Base-by-base conservation (phyloP, 2,888 invertebrate species). In the Erannis defoliaria region DNA sequence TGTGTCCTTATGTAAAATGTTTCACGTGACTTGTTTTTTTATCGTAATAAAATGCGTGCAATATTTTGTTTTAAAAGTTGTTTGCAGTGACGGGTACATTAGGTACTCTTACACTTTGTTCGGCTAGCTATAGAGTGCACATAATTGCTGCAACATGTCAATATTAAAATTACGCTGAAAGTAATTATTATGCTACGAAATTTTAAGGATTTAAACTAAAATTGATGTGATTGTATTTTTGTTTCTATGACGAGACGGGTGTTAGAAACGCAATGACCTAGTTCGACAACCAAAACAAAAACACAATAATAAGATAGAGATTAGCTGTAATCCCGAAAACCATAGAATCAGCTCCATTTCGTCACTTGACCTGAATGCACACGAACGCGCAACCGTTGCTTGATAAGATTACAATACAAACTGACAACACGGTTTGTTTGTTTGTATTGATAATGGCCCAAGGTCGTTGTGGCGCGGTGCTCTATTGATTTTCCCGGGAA, bases 301-400 rank as follows among this genome's bases (percentile, higher is more conserved):
- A 18, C 21, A 55, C 12, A 37, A 18, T 23, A 42, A 55, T 26
- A 23, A 46, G 46, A 31, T 19, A 23, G 10, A 46, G 54, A 48
- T 42, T 35, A 46, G n/a, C 37, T 14, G 4, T 62, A 62, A 65
- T 62, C 66, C 58, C 45, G 35, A 46, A 53, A 65, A 43, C 63
- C 45, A 53, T 29, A 62, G 55, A 49, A 49, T 51, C 62, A 46
- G 21, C 29, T 50, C 62, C 31, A 64, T 85, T 84, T 83, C 85
- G 74, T 76, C 82, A 85, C 71, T 71, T 73, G 82, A 78, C 82
- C 85, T 76, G 78, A 71, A 78, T 83, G 72, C 67, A 64, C 56
- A 38, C 42, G 29, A 26, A 26, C 43, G 29, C 55, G 55, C 46
- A 43, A 50, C 54, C 61, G 74, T 72, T 74, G 12, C 12, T n/a